phyloP scores from a whole-genome alignment of 1,140 invertebrate species.

The Drosophila ogumai region DNA sequence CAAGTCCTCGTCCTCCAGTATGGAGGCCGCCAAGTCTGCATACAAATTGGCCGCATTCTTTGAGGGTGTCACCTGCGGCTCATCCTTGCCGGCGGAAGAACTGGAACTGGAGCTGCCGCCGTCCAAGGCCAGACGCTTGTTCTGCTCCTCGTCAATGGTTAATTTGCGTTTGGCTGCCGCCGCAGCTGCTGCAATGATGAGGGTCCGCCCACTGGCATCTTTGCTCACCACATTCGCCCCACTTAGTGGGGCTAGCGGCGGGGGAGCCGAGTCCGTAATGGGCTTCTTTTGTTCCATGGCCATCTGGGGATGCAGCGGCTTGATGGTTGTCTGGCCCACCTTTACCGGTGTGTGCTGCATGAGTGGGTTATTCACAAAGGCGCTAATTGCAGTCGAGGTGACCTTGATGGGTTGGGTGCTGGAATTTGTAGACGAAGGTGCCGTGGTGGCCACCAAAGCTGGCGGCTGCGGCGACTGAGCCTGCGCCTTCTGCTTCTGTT shows the following conservation, averaged over 20 bases:
- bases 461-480: slow-evolving; percentile 82
- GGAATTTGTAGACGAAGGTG: slow-evolving; percentile 23
- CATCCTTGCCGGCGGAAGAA: slow-evolving; percentile 73
- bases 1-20: slow-evolving; percentile 89
- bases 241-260: slow-evolving; percentile 86
- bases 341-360: slow-evolving; percentile 84
- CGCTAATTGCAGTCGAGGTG: slow-evolving; percentile 76
- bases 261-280: slow-evolving; percentile 84
- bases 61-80: slow-evolving; percentile 86
- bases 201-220: slow-evolving; percentile 85
- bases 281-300: slow-evolving; percentile 70
- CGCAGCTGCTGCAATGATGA: slow-evolving; percentile 70
- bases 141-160: slow-evolving; percentile 84
- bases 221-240: slow-evolving; percentile 74
- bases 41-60: slow-evolving; percentile 90
- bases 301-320: slow-evolving; percentile 74
- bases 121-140: slow-evolving; percentile 70
- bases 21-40: slow-evolving; percentile 89
- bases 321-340: slow-evolving; percentile 84
- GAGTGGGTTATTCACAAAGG: slow-evolving; percentile 85
- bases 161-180: slow-evolving; percentile 85
- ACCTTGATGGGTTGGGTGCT: slow-evolving; percentile 73
- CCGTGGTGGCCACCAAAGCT: slow-evolving; percentile 85
- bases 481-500: slow-evolving; percentile 84
- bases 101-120: slow-evolving; percentile 23